Percentiles rank a stretch among this genome's conserved stretches.
phyloP scores from a whole-genome alignment of 2,113 vertebrate genomes.

The Hemiprocne comata region DNA sequence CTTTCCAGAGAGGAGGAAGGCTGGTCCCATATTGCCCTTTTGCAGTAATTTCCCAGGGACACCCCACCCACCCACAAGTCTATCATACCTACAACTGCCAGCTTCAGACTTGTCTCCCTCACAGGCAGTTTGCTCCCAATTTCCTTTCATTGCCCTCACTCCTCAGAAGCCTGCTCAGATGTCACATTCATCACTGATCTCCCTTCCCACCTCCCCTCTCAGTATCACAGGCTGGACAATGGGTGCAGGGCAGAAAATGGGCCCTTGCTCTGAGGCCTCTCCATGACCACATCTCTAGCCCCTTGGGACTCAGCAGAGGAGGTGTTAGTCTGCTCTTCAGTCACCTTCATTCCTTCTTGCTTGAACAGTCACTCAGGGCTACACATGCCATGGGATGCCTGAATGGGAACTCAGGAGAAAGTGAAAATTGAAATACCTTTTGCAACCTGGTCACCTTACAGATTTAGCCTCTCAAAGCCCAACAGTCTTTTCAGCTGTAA shows the following conservation, averaged over 20 bases:
- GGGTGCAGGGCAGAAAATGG: background rate
- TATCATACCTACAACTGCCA: background rate
- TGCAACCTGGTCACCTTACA: background rate
- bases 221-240: background rate
- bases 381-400: background rate
- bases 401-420: background rate
- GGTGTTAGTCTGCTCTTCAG: background rate
- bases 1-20: background rate
- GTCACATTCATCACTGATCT: background rate
- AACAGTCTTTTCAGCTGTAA: background rate
- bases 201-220: background rate
- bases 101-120: background rate
- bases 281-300: background rate
- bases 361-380: background rate
- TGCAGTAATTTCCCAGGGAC: background rate
- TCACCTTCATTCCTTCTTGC: background rate
- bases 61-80: background rate
- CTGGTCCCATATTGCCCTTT: background rate
- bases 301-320: background rate
- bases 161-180: background rate
- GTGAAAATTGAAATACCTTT: background rate
- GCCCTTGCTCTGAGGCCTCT: background rate
- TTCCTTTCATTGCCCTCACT: background rate
- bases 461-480: background rate
- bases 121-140: background rate